These are phyloP conservation scores for Heteractis magnifica DNA, from an alignment of 92 coral and sea anemone species.

Conservation along the genomic window DNA sequence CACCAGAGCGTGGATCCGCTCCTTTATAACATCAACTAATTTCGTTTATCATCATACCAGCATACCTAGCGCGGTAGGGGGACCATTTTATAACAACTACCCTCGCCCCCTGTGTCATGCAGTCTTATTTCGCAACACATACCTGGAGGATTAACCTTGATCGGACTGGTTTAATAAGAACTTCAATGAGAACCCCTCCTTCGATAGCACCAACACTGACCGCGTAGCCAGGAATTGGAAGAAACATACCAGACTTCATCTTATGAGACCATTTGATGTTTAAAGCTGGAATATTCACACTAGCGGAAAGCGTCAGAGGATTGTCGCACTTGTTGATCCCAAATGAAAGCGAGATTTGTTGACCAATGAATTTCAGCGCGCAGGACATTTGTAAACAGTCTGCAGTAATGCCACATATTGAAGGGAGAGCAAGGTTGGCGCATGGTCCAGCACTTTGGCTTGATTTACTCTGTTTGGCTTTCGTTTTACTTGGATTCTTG, in stretches of 20 bases:
- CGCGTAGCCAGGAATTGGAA: constrained; percentile 52
- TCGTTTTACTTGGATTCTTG: constrained; percentile 17
- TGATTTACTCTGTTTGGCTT: not conserved
- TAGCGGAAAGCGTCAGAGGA: constrained; percentile 41
- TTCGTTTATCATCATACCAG: no score
- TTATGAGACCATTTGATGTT: constrained; percentile 27
- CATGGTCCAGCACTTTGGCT: not conserved
- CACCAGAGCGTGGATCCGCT: no score
- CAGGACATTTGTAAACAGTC: constrained; percentile 43
- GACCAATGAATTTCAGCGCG: constrained; percentile 35
- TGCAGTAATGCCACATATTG: constrained; percentile 40
- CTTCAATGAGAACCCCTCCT: constrained; percentile 41
- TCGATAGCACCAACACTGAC: constrained; percentile 1
- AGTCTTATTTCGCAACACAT: not conserved
- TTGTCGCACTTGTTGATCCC: constrained; percentile 48
- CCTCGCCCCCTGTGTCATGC: not conserved
- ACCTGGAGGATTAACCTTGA: constrained; percentile 42
- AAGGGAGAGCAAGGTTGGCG: constrained; percentile 28
- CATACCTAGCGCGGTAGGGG: no score
- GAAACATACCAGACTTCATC: constrained; percentile 7
- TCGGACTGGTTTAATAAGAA: constrained; percentile 17
- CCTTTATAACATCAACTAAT: no score
- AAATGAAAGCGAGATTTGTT: constrained; percentile 29
- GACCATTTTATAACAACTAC: no score
- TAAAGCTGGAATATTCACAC: constrained; percentile 31